phyloP scores from a whole-genome alignment of 2,113 vertebrate species.

The Semicossyphus pulcher region DNA sequence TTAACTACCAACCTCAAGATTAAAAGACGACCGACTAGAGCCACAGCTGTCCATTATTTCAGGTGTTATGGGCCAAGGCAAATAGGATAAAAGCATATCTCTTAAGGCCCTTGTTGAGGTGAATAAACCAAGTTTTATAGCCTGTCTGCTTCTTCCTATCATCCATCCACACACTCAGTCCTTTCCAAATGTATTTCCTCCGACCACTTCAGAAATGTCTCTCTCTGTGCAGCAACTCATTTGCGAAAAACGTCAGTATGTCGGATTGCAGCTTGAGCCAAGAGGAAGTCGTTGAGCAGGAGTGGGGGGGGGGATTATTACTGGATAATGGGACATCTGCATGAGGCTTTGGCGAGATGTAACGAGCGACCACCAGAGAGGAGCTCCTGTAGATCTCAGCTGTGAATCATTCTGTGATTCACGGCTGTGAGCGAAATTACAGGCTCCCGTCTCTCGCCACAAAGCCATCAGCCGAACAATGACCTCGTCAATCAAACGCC shows the following conservation, averaged over 20 bases:
- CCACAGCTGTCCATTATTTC: too few species aligned
- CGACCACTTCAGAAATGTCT: background rate
- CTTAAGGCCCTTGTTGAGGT: background rate
- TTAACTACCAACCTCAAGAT: too few species aligned
- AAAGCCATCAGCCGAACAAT: constrained; percentile 53
- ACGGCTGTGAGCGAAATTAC: constrained; percentile 27
- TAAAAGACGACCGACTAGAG: too few species aligned
- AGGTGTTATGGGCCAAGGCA: background rate
- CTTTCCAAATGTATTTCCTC: background rate
- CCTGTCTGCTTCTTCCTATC: background rate
- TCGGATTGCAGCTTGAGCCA: background rate
- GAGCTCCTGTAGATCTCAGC: constrained; percentile 36
- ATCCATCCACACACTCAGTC: background rate
- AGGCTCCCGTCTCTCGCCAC: constrained; percentile 25
- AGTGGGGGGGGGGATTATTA: constrained; percentile 30
- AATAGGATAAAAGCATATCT: background rate
- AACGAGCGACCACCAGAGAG: constrained; percentile 32
- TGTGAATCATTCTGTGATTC: constrained; percentile 46
- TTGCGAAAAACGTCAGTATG: background rate
- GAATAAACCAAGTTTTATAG: background rate
- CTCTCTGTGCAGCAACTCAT: background rate
- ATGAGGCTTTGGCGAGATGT: constrained; percentile 9
- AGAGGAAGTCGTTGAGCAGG: constrained; percentile 46
- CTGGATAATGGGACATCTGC: constrained; percentile 65
- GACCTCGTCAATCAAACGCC: constrained; percentile 40